These are phyloP conservation scores for Myanophis thanlyinensis DNA, from an alignment of 2,113 vertebrate genomes.

Conservation along the genomic window DNA sequence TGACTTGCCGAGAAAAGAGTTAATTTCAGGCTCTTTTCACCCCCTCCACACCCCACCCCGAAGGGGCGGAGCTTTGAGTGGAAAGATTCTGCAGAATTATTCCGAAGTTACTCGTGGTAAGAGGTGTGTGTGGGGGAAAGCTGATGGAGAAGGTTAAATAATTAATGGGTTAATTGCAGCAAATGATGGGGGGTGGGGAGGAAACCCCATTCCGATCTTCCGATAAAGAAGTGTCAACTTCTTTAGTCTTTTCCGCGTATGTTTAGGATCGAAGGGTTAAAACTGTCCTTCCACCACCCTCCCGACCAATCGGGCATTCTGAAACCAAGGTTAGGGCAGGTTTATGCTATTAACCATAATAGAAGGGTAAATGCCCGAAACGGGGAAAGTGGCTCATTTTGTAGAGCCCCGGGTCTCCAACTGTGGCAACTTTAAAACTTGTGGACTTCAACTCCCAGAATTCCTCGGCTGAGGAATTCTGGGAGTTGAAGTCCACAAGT, in stretches of 20 bases:
- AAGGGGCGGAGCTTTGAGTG: neutral
- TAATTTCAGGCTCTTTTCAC: neutral
- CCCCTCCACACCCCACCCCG: no score
- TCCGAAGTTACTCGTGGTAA: neutral
- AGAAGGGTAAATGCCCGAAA: neutral
- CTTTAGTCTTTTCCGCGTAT: neutral
- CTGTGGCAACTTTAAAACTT: no score
- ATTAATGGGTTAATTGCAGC: neutral
- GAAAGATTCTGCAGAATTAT: neutral
- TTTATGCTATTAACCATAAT: neutral
- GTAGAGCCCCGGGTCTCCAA: no score
- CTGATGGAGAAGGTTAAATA: neutral
- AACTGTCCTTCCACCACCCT: no score
- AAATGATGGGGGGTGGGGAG: neutral
- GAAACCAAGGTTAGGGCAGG: neutral
- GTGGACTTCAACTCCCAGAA: no score
- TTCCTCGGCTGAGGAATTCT: no score
- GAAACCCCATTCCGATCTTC: neutral
- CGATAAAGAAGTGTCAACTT: no score
- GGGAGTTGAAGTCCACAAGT: no score
- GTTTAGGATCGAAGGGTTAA: no score
- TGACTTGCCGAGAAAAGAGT: neutral
- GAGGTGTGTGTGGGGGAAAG: no score
- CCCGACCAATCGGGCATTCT: neutral
- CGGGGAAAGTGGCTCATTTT: neutral